These are phyloP conservation scores for Heteromyza rotundicornis DNA, from an alignment of 2,888 invertebrate genomes.

Conservation along the genomic window DNA sequence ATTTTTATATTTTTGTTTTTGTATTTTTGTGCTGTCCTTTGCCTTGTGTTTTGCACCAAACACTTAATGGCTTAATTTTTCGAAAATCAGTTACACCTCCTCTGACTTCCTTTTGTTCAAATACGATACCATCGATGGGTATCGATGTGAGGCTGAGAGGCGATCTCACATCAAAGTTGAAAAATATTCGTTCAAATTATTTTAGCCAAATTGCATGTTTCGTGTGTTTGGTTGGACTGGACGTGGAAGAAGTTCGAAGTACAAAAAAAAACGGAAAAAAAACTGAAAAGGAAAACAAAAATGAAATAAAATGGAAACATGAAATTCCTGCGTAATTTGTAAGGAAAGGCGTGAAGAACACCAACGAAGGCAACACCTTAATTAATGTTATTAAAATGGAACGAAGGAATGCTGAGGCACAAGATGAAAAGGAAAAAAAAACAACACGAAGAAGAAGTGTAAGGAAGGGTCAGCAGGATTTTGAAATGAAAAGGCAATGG, in stretches of 20 bases:
- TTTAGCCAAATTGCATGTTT: constrained; percentile 58
- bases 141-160: background rate
- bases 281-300: background rate
- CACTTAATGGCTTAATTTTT: constrained; percentile 55
- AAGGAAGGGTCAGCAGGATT: constrained; percentile 1
- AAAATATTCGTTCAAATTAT: constrained; percentile 47
- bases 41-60: background rate
- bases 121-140: background rate
- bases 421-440: constrained; percentile 9
- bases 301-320: constrained; percentile 41
- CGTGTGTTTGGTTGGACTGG: constrained; percentile 25
- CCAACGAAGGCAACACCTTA: constrained; percentile 64
- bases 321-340: constrained; percentile 64
- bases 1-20: background rate
- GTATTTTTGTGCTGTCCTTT: background rate
- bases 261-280: background rate
- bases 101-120: constrained; percentile 4
- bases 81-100: constrained; percentile 35
- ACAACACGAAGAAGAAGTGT: background rate
- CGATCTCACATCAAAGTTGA: constrained; percentile 30
- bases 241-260: constrained; percentile 8
- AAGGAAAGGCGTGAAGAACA: constrained; percentile 64
- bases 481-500: no score
- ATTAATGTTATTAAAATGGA: constrained; percentile 62
- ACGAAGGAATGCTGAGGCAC: constrained; percentile 42